Percentiles rank a stretch among this genome's conserved stretches.
Conservation (phyloP, 2,888 invertebrate genomes). For the Hybos culiciformis region DNA sequence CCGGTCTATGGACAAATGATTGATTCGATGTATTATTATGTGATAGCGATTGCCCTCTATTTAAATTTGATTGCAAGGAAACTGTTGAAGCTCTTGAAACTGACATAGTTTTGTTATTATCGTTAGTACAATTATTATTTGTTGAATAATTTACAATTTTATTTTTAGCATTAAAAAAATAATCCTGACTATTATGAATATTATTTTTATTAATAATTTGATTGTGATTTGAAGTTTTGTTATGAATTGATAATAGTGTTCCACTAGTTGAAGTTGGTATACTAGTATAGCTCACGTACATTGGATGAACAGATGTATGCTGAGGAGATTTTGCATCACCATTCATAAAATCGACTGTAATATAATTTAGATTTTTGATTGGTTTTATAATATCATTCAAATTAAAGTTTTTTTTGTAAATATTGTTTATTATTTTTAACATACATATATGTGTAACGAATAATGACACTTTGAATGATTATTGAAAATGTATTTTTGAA, state of each 20-base stretch:
- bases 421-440: too few relatives aligned
- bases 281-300: conserved; percentile 52
- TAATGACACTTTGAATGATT: too few relatives aligned
- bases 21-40: conserved; percentile 9
- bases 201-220: conserved; percentile 8
- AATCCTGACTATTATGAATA: conserved; percentile 2
- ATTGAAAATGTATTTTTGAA: too few relatives aligned
- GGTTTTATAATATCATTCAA: conserved; percentile 2
- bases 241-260: conserved; percentile 35
- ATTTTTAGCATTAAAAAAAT: neutral
- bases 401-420: too few relatives aligned
- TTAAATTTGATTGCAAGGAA: conserved; percentile 13
- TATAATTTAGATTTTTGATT: conserved; percentile 7
- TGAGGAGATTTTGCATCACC: conserved; percentile 53
- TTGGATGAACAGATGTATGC: conserved; percentile 53
- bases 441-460: too few relatives aligned
- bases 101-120: conserved; percentile 2
- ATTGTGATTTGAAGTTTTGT: conserved; percentile 17
- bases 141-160: neutral
- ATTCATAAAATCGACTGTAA: conserved; percentile 55
- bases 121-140: conserved; percentile 4
- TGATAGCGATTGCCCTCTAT: conserved; percentile 13
- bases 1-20: conserved; percentile 22
- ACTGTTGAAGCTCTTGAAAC: conserved; percentile 1
- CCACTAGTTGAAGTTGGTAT: conserved; percentile 37